Base-by-base conservation (phyloP, 2,113 vertebrate species). In the Nibea albiflora region DNA sequence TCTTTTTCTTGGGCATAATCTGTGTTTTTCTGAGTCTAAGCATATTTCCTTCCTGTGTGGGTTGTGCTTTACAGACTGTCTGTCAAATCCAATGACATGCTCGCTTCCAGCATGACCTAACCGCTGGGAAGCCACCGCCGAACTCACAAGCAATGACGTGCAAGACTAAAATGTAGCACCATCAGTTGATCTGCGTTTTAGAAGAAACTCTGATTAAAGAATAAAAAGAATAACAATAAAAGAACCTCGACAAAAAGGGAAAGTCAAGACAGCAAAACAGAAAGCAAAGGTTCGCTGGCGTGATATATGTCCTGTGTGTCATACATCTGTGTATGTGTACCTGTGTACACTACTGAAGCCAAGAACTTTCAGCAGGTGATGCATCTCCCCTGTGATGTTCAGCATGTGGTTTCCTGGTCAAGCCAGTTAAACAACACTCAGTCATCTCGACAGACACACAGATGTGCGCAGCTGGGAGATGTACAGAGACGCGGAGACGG, bases 321-420 rank as follows among this genome's bases (percentile, higher is more conserved):
- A 71, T 62, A 63, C 73, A 81, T 87, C 76, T 83, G 76, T 80
- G 71, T 76, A n/a, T 77, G 70, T 85, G 82, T 73, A 50, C 69
- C 61, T 84, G 82, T 84, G 69, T 83, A 65, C 66, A 60, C 26
- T 53, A 11, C 15, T 31, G 49, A 61, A 78, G 77, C 87, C 73
- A 78, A 78, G 71, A 83, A 70, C 63, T 88, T 86, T 86, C 72
- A 92, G 83, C 90, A 92, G 93, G 90, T 93, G 92, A 90, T 73
- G 87, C 75, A 15, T 87, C 83, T 92, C 81, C 90, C 81, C 68
- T 81, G 89, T 90, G 90, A 90, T 87, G 84, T 85, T 58, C 85
- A 84, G 75, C 93, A 94, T 93, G 92, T 92, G 93, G 85, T 92
- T 91, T 93, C 84, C 86, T 87, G 86, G 84, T 92, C 90, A 92